Percentiles rank a stretch among this genome's conserved stretches.
Conservation (phyloP, 2,888 invertebrate genomes). For the Xanthorhoe designata region DNA sequence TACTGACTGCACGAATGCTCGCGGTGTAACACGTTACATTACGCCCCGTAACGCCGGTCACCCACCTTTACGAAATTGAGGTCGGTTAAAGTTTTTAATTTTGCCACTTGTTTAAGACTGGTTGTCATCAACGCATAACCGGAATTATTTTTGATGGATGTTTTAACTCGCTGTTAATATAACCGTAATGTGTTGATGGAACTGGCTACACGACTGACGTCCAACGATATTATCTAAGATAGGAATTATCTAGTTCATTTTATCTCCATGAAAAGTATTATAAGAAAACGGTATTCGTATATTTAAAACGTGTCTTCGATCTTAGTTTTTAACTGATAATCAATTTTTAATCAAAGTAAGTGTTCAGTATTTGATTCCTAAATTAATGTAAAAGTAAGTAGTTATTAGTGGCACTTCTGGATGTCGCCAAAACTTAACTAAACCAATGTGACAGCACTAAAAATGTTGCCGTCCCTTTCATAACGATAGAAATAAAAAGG, state of each 20-base stretch:
- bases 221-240: conserved; percentile 12
- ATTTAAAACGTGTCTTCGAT: conserved; percentile 2
- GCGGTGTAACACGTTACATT: no score
- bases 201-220: conserved; percentile 3
- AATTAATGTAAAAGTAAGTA: conserved; percentile 44
- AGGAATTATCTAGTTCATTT: not conserved
- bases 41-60: no score
- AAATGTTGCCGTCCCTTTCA: no score
- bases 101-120: not conserved
- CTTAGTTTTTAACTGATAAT: conserved; percentile 13
- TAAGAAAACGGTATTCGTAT: conserved; percentile 3
- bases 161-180: not conserved
- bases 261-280: conserved; percentile 11
- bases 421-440: no score
- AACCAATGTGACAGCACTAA: no score
- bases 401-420: no score
- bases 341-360: conserved; percentile 61
- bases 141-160: not conserved
- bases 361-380: conserved; percentile 71
- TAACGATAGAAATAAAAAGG: no score
- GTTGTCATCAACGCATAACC: not conserved
- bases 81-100: no score
- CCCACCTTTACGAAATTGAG: no score
- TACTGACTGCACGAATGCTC: no score
- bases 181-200: not conserved